A percentile compares a stretch with the other conserved stretches of the same genome.
phyloP scores from a whole-genome alignment of 2,797 vertebrate genomes.

The Chromis chromis region DNA sequence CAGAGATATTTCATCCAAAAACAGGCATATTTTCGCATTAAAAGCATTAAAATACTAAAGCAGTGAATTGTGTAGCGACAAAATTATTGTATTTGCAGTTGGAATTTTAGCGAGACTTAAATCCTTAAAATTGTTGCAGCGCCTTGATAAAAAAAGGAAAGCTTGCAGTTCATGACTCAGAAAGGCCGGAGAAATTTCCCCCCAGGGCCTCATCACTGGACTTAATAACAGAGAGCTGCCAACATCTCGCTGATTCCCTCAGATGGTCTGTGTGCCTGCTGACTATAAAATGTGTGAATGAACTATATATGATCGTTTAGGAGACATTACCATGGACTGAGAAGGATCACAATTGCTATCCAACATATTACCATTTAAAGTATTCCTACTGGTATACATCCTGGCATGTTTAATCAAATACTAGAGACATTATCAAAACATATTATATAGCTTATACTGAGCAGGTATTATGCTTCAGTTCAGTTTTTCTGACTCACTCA shows the following conservation, averaged over 20 bases:
- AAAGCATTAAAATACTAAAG: not conserved
- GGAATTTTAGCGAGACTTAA: conserved; percentile 16
- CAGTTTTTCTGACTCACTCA: no score
- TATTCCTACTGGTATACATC: not conserved
- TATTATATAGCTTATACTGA: no score
- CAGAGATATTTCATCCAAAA: no score
- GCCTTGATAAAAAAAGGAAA: conserved; percentile 36
- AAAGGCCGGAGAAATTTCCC: conserved; percentile 5
- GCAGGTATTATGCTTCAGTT: no score
- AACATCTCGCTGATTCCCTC: conserved; percentile 24
- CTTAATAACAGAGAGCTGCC: conserved; percentile 12
- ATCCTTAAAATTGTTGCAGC: conserved; percentile 13
- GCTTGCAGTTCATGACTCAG: conserved; percentile 9
- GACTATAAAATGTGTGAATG: conserved; percentile 11
- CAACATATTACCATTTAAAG: not conserved
- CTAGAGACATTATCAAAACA: no score
- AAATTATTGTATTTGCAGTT: not conserved
- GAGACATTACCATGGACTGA: not conserved
- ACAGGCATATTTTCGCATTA: not conserved
- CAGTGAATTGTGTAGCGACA: not conserved
- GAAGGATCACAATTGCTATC: not conserved
- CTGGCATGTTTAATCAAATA: not conserved
- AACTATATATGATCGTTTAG: not conserved
- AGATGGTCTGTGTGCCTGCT: conserved; percentile 17
- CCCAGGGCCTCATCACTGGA: conserved; percentile 13